These are phyloP conservation scores for Holotrichia oblita DNA, from an alignment of 1,140 invertebrate genomes.

Conservation along the genomic window DNA sequence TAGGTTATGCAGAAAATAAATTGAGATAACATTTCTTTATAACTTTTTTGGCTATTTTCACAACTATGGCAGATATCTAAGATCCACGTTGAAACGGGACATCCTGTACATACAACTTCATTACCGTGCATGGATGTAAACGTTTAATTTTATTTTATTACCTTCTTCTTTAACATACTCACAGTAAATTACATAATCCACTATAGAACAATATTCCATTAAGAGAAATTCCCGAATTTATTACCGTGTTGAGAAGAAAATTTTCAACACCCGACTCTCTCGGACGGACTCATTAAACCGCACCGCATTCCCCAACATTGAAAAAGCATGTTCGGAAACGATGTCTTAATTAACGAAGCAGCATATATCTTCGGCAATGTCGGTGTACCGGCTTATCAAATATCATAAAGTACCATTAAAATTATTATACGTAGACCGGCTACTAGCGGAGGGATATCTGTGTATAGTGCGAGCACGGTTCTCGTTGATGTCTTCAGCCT, in stretches of 20 bases:
- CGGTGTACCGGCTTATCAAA: slow-evolving; percentile 24
- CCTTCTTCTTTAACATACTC: not conserved
- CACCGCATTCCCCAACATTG: not conserved
- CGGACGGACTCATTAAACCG: not conserved
- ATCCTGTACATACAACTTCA: too few relatives aligned
- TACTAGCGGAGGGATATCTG: not conserved
- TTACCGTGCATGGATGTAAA: too few relatives aligned
- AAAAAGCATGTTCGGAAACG: slow-evolving; percentile 9
- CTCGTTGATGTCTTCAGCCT: too few relatives aligned
- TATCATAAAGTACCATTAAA: slow-evolving; percentile 36
- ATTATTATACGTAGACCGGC: not conserved
- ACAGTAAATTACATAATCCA: not conserved
- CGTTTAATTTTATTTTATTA: too few relatives aligned
- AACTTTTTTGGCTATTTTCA: too few relatives aligned
- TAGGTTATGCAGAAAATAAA: too few relatives aligned
- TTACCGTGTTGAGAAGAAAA: not conserved
- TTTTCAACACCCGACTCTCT: slow-evolving; percentile 1
- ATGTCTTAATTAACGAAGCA: slow-evolving; percentile 18
- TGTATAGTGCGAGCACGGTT: too few relatives aligned
- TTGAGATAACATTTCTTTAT: too few relatives aligned
- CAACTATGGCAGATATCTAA: too few relatives aligned
- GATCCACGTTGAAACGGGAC: too few relatives aligned
- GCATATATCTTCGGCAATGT: slow-evolving; percentile 19
- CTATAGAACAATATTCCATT: not conserved
- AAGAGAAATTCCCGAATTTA: not conserved